Conservation (phyloP, 2,888 invertebrate species). For the Rotaria magnacalcarata region DNA sequence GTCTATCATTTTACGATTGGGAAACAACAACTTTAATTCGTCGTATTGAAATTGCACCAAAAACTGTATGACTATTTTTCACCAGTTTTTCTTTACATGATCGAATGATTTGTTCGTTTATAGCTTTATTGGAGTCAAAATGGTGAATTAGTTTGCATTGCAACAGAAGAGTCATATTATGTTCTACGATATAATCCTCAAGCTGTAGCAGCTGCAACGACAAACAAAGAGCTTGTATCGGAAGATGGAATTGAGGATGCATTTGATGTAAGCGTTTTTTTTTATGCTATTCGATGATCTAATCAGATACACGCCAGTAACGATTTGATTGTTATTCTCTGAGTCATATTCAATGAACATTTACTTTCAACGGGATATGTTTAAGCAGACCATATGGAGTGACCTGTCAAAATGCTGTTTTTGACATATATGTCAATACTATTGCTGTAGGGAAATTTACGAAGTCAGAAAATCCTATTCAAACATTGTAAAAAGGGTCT, state of each 20-base stretch:
- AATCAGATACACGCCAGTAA: too few species aligned
- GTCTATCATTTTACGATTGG: slow-evolving; percentile 94
- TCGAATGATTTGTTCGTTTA: not conserved
- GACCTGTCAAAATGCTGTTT: too few species aligned
- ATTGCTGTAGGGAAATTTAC: too few species aligned
- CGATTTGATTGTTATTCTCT: too few species aligned
- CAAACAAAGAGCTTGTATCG: slow-evolving; percentile 70
- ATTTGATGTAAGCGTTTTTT: slow-evolving; percentile 70
- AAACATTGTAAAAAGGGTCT: too few species aligned
- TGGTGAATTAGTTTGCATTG: slow-evolving; percentile 83
- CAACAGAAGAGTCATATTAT: slow-evolving; percentile 72
- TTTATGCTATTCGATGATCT: too few species aligned
- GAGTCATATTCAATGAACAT: too few species aligned
- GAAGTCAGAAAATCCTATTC: too few species aligned
- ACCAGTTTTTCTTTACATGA: not conserved
- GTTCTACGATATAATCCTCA: slow-evolving; percentile 81
- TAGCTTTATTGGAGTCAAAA: slow-evolving; percentile 89
- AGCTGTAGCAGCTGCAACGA: slow-evolving; percentile 72
- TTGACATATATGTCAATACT: too few species aligned
- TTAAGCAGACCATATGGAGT: too few species aligned
- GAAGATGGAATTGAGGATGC: slow-evolving; percentile 92
- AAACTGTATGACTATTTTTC: not conserved
- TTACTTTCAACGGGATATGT: too few species aligned
- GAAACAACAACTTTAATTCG: slow-evolving; percentile 82
- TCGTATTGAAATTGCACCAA: slow-evolving; percentile 90